Evolutionary conservation across 2,888 invertebrate species (phyloP).

Genomic region (Polymixis lichenea): DNA sequence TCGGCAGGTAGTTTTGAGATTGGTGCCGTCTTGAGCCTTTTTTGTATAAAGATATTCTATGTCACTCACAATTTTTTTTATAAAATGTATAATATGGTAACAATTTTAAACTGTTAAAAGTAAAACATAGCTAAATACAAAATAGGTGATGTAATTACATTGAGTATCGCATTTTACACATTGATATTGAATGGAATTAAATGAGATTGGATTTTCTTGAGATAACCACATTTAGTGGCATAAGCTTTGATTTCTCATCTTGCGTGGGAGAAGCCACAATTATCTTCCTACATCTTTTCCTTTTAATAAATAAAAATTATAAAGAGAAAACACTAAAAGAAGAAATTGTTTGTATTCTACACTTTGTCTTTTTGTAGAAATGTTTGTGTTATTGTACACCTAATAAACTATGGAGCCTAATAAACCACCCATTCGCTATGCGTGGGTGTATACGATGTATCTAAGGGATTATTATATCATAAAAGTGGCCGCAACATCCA

Average conservation of each 20-base stretch:
- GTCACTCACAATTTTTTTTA: background rate
- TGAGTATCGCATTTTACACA: background rate
- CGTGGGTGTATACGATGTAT: constrained; percentile 40
- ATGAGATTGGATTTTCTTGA: background rate
- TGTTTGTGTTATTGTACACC: constrained; percentile 14
- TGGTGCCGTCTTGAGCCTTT: constrained; percentile 34
- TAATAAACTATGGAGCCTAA: constrained; percentile 22
- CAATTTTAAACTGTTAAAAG: background rate
- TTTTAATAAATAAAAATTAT: background rate
- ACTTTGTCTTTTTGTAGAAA: constrained; percentile 19
- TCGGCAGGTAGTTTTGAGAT: constrained; percentile 50
- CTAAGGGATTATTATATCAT: constrained; percentile 43
- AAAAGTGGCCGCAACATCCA: constrained; percentile 36
- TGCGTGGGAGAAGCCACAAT: constrained; percentile 6
- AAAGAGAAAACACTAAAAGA: constrained; percentile 11
- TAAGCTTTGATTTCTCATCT: constrained; percentile 6
- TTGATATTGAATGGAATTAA: background rate
- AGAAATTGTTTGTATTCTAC: constrained; percentile 1
- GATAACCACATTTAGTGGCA: background rate
- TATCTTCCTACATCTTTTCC: constrained; percentile 1
- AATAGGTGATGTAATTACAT: background rate
- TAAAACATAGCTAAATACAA: background rate
- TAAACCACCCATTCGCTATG: constrained; percentile 28
- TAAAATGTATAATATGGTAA: no score
- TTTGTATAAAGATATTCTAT: constrained; percentile 26